A percentile compares a stretch with the other conserved stretches of the same genome.
Evolutionary conservation across 2,888 invertebrate genomes (phyloP).

Genomic region (Mystacides longicornis): DNA sequence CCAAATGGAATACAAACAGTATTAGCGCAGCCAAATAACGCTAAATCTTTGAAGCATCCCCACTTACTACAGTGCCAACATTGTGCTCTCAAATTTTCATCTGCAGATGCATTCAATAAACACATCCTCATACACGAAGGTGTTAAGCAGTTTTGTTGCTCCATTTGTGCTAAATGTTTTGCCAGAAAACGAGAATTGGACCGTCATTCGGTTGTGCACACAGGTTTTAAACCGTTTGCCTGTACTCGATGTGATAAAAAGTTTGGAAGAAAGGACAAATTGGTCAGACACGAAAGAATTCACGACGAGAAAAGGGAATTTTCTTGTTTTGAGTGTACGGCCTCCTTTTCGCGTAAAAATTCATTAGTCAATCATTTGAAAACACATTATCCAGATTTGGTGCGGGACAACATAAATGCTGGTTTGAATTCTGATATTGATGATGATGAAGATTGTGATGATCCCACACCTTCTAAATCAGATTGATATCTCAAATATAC

Average conservation of each 20-base stretch:
- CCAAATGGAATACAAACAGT: neutral
- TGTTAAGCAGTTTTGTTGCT: slow-evolving; percentile 54
- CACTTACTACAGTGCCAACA: slow-evolving; percentile 37
- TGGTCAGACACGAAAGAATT: slow-evolving; percentile 58
- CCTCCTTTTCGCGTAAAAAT: slow-evolving; percentile 52
- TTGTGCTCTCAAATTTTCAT: slow-evolving; percentile 46
- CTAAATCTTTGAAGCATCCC: neutral
- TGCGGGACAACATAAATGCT: slow-evolving; percentile 14
- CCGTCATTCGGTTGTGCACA: slow-evolving; percentile 59
- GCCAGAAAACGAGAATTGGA: slow-evolving; percentile 63
- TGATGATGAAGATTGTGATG: slow-evolving; percentile 18
- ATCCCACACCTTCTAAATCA: too few species aligned
- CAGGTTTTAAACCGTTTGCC: slow-evolving; percentile 59
- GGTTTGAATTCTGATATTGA: slow-evolving; percentile 36
- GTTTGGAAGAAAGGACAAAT: slow-evolving; percentile 62
- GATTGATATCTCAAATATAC: too few species aligned
- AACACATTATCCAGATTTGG: slow-evolving; percentile 44
- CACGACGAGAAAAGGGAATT: slow-evolving; percentile 55
- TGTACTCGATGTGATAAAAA: slow-evolving; percentile 61
- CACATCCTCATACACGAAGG: slow-evolving; percentile 49
- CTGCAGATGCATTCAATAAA: slow-evolving; percentile 45
- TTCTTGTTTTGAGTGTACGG: slow-evolving; percentile 56
- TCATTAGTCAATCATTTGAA: slow-evolving; percentile 53
- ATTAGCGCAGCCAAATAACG: too few species aligned
- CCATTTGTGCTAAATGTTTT: slow-evolving; percentile 60